Base-by-base conservation (phyloP, 2,888 invertebrate genomes). In the Coecobrya sp. region DNA sequence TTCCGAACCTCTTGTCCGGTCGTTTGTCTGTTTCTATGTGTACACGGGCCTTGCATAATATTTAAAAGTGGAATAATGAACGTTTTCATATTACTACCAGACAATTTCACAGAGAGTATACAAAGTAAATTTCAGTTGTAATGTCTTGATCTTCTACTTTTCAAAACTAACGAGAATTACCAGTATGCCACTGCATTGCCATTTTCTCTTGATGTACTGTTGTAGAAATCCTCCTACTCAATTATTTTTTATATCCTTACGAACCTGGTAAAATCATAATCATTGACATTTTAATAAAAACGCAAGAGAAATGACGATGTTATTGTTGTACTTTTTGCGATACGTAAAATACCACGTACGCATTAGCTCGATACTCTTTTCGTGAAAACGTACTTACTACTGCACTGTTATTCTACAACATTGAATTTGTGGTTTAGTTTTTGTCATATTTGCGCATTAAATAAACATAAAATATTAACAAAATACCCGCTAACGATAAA, bases 241-340 rank as follows among this genome's bases (percentile, higher is more conserved):
- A 36, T 36, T 36, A 36, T 19, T 19, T 19, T 59, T 22, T 22
- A 59, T 19, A 4, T 19, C 22, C 19, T 49, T 42, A 10, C 4
- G 10, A 42, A 42, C 55, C 13, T n/a, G n/a, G n/a, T 55, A 55
- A 59, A 59, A 36, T 11, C 68, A 68, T 68, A 68, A 36, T 16
- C 68, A n/a, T 68, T 27, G 68, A 68, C 36, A 68, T 68, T 68
- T 68, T 36, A 68, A 36, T 68, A 68, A 68, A 68, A 68, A 30
- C 36, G 13, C n/a, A 30, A 2, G 36, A 36, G 68, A 16, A 36
- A 68, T 3, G n/a, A 13, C 3, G 3, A 25, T 65, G 4, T 0
- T 27, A 65, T 36, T 65, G 36, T 13, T 3, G 16, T 36, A 36
- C 4, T 65, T 65, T 65, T 65, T 11, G 27, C 19, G 27, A 65